A percentile compares a stretch with the other conserved stretches of the same genome.
phyloP scores from a whole-genome alignment of 2,113 vertebrate species.

The Cyanoderma ruficeps region DNA sequence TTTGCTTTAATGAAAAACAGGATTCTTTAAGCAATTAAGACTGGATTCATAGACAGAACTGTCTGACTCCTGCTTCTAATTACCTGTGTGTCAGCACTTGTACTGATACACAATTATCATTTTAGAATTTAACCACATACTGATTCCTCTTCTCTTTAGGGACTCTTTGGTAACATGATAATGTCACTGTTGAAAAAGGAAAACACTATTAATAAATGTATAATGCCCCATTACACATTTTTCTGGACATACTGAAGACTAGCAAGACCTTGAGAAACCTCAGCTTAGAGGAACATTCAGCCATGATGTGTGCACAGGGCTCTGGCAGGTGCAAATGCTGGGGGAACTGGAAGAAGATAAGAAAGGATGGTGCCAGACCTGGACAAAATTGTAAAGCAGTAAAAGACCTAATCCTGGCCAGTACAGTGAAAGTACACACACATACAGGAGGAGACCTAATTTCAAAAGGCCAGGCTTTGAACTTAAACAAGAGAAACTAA shows the following conservation, averaged over 20 bases:
- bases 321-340: not conserved
- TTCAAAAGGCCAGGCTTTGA: not conserved
- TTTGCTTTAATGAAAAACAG: not conserved
- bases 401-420: not conserved
- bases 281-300: not conserved
- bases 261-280: not conserved
- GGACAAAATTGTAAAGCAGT: not conserved
- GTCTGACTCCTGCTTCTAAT: not conserved
- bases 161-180: not conserved
- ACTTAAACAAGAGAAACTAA: not conserved
- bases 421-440: not conserved
- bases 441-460: too few species aligned
- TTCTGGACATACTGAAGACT: not conserved
- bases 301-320: accelerated
- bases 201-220: not conserved
- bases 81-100: not conserved
- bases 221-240: not conserved
- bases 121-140: not conserved
- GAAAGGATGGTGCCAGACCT: not conserved
- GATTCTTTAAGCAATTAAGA: not conserved
- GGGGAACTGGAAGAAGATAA: not conserved
- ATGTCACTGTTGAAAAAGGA: not conserved
- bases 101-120: not conserved
- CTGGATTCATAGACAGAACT: not conserved
- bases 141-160: not conserved